Percentiles rank a stretch among this genome's conserved stretches.
phyloP scores from a whole-genome alignment of 2,888 invertebrate species.

The Tethea ocularis region DNA sequence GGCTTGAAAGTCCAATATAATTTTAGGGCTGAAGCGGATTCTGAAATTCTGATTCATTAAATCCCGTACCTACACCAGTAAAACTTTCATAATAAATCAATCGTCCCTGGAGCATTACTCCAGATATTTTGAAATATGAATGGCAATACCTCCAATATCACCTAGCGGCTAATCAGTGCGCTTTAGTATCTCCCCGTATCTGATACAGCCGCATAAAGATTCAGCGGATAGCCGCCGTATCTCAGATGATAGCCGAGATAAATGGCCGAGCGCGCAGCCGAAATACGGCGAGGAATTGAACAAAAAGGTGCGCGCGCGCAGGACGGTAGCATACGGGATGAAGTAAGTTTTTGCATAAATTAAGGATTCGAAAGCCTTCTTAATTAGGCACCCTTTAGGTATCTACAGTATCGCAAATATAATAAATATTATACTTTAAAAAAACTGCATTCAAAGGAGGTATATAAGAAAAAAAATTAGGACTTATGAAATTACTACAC shows the following conservation, averaged over 20 bases:
- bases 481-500: too few species aligned
- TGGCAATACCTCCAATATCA: constrained; percentile 38
- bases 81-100: not conserved
- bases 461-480: too few species aligned
- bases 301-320: constrained; percentile 68
- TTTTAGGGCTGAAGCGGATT: too few species aligned
- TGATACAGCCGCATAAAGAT: constrained; percentile 70
- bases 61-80: not conserved
- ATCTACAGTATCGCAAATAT: too few species aligned
- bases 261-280: constrained; percentile 75
- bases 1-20: too few species aligned
- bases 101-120: not conserved
- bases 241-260: constrained; percentile 77
- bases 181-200: constrained; percentile 62
- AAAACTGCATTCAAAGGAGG: too few species aligned
- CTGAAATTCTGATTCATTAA: not conserved
- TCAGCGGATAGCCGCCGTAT: constrained; percentile 68
- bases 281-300: constrained; percentile 69
- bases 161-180: constrained; percentile 69
- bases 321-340: constrained; percentile 47
- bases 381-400: too few species aligned
- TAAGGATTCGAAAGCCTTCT: not conserved
- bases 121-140: constrained; percentile 38
- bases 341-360: constrained; percentile 11
- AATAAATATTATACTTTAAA: too few species aligned